A percentile compares a stretch with the other conserved stretches of the same genome.
Conservation (phyloP, 2,113 vertebrate species). For the Takifugu flavidus region DNA sequence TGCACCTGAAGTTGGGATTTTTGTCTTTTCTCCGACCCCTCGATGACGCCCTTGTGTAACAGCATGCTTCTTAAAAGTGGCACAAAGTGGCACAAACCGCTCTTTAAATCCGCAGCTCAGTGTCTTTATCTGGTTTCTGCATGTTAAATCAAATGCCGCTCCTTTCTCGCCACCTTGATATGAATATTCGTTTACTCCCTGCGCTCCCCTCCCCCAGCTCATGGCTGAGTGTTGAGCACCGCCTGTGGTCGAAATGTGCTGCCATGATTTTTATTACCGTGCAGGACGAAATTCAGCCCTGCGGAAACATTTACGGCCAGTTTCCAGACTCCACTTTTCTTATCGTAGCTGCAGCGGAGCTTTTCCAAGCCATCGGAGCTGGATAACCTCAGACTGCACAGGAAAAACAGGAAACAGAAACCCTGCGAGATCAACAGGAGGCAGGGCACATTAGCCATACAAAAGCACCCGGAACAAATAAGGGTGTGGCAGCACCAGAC, state of each 20-base stretch:
- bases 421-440: conserved; percentile 54
- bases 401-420: conserved; percentile 1
- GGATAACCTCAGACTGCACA: conserved; percentile 30
- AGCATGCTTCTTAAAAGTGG: neutral
- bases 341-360: conserved; percentile 26
- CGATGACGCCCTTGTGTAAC: too few species aligned
- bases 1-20: neutral
- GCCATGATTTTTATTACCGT: conserved; percentile 26
- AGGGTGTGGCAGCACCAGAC: conserved; percentile 57
- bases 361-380: conserved; percentile 16
- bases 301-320: conserved; percentile 27
- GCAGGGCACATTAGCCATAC: conserved; percentile 14
- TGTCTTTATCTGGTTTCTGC: neutral
- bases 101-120: neutral
- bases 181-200: conserved; percentile 29
- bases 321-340: conserved; percentile 37
- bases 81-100: neutral
- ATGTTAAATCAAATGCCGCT: neutral
- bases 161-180: conserved; percentile 27
- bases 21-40: too few species aligned
- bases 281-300: conserved; percentile 22
- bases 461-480: conserved; percentile 36
- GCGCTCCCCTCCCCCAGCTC: conserved; percentile 51
- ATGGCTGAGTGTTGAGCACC: conserved; percentile 44
- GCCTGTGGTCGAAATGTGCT: conserved; percentile 41